Base-by-base conservation (phyloP, 2,113 vertebrate genomes). In the Trogon melanurus region DNA sequence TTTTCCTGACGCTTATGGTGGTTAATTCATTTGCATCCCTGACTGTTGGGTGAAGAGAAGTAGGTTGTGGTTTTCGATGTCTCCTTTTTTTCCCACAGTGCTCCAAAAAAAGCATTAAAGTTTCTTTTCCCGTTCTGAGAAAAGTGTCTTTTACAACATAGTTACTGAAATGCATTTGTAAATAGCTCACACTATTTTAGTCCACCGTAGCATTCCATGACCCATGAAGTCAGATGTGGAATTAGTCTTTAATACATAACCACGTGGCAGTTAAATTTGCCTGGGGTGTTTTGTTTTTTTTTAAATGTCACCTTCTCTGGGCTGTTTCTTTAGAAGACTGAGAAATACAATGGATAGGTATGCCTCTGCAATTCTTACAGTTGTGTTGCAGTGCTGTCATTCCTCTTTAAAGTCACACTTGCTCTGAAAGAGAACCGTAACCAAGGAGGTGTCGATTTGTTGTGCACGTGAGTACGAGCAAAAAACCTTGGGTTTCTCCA, bases 211-310 rank as follows among this genome's bases (percentile, higher is more conserved):
- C 34, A 32, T 81, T 57, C 60, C 0, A 0, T 90, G 91, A 80
- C 69, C 79, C 56, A 2, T 78, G 51, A 88, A 90, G 38, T 90
- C 66, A 76, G 82, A 41, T 73, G 47, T 93, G 79, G 74, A 85
- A 54, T 90, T 90, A 76, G 25, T 67, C 69, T 89, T 88, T 92
- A 86, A 93, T 88, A 74, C 16, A 5, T 95, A 94, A 91, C 85
- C 47, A 61, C 11, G 13, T 25, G 48, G 67, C 12, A 82, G 67
- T 90, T 88, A 80, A 34, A 41, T 93, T 92, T 88, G 88, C 61
- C 65, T 67, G 53, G 61, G 9, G 8, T 93, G 11, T 4, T 27
- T 50, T 54, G 30, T 22, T 73, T 41, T 29, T 44, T 61, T 53
- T 16, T 0, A 85, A 85, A 53, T 78, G 57, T 61, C 58, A 30